A percentile compares a stretch with the other conserved stretches of the same genome.
Conservation (phyloP, 1,140 invertebrate species). For the Pachypsylla venusta region DNA sequence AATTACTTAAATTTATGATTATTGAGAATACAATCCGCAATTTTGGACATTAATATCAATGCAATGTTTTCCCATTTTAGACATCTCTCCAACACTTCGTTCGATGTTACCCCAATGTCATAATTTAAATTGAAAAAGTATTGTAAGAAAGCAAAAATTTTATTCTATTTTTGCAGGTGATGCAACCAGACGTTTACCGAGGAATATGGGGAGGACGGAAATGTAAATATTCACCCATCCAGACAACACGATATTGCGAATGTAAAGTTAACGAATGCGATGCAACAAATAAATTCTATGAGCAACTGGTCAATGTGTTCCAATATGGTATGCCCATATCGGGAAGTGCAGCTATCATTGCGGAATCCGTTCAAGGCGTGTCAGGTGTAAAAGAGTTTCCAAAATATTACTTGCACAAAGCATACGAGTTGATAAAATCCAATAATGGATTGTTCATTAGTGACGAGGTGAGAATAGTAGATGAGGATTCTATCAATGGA, state of each 20-base stretch:
- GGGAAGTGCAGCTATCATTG: constrained; percentile 73
- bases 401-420: constrained; percentile 67
- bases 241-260: constrained; percentile 49
- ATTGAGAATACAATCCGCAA: not conserved
- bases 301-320: constrained; percentile 65
- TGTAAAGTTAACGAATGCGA: constrained; percentile 48
- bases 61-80: no score
- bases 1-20: not conserved
- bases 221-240: constrained; percentile 76
- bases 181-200: constrained; percentile 79
- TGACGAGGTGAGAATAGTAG: constrained; percentile 55
- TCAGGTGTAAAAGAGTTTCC: constrained; percentile 86
- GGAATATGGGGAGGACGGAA: constrained; percentile 76
- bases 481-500: not conserved
- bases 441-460: constrained; percentile 77
- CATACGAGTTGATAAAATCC: constrained; percentile 57
- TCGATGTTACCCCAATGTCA: not conserved
- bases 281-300: constrained; percentile 60
- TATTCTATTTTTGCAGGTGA: constrained; percentile 38
- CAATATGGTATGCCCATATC: constrained; percentile 56
- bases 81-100: no score
- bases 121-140: not conserved
- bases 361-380: constrained; percentile 82
- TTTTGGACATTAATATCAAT: no score
- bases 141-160: not conserved